Percentiles rank a stretch among this genome's conserved stretches.
These are phyloP conservation scores for Palythoa heliodiscus DNA, from an alignment of 92 coral and sea anemone species.

Conservation along the genomic window DNA sequence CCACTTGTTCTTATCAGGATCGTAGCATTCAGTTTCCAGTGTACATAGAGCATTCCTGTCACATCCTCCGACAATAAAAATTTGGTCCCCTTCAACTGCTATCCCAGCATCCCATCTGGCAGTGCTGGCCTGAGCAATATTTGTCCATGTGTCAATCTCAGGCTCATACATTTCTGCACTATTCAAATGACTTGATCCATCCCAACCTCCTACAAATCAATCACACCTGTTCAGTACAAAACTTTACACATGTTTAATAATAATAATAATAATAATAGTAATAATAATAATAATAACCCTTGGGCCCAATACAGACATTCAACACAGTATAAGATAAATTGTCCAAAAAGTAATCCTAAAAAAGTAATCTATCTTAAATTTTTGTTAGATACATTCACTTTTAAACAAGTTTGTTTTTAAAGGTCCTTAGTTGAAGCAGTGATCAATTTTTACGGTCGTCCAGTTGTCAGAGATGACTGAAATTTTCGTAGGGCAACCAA, in stretches of 20 bases:
- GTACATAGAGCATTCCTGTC: slow-evolving; percentile 98
- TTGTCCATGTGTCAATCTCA: slow-evolving; percentile 93
- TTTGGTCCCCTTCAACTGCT: slow-evolving; percentile 92
- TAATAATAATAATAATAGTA: too few relatives aligned
- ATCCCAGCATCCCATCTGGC: slow-evolving; percentile 99
- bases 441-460: too few relatives aligned
- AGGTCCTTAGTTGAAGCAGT: too few relatives aligned
- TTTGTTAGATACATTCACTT: too few relatives aligned
- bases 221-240: neutral
- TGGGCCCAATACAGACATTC: too few relatives aligned
- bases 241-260: neutral
- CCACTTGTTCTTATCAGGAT: slow-evolving; percentile 90
- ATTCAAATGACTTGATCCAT: slow-evolving; percentile 89
- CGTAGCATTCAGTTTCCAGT: slow-evolving; percentile 94
- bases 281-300: too few relatives aligned
- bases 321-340: too few relatives aligned
- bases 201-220: slow-evolving; percentile 89
- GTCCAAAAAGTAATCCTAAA: too few relatives aligned
- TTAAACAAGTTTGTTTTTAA: too few relatives aligned
- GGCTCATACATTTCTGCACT: slow-evolving; percentile 96
- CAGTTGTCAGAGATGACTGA: too few relatives aligned
- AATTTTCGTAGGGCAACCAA: too few relatives aligned
- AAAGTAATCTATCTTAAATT: too few relatives aligned
- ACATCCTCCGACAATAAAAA: slow-evolving; percentile 96
- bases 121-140: slow-evolving; percentile 89